Percentiles rank a stretch among this genome's conserved stretches.
Conservation (phyloP, 1,140 invertebrate genomes). For the Hirudo medicinalis region DNA sequence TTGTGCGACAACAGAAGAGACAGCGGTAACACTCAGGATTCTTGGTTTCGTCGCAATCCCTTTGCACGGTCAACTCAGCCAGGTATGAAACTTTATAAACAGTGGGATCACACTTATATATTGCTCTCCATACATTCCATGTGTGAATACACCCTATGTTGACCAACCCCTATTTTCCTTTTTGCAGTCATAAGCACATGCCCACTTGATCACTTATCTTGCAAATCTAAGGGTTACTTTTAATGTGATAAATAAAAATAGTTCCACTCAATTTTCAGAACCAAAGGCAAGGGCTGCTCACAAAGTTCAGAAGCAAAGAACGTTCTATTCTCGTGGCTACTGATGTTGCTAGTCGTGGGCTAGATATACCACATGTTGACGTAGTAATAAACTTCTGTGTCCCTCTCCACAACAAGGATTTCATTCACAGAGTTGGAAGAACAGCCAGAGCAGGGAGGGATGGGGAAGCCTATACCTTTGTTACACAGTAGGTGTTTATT, state of each 20-base stretch:
- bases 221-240: too few relatives aligned
- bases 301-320: constrained; percentile 40
- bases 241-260: too few relatives aligned
- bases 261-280: constrained; percentile 22
- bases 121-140: too few relatives aligned
- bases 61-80: constrained; percentile 89
- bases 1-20: constrained; percentile 76
- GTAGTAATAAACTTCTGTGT: constrained; percentile 95
- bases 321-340: constrained; percentile 80
- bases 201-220: too few relatives aligned
- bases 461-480: constrained; percentile 53
- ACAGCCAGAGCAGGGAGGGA: constrained; percentile 81
- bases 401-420: constrained; percentile 86
- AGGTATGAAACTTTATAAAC: constrained; percentile 30
- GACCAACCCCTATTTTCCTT: too few relatives aligned
- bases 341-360: constrained; percentile 89
- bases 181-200: too few relatives aligned
- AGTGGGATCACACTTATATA: too few relatives aligned
- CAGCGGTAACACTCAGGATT: constrained; percentile 72
- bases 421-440: constrained; percentile 87
- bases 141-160: too few relatives aligned
- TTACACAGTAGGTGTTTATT: constrained; percentile 50
- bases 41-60: constrained; percentile 80
- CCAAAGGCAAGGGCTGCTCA: constrained; percentile 38
- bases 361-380: constrained; percentile 97